phyloP scores from a whole-genome alignment of 30 jellyfish, hydroid and myxozoan species.

The Aurelia sp. region DNA sequence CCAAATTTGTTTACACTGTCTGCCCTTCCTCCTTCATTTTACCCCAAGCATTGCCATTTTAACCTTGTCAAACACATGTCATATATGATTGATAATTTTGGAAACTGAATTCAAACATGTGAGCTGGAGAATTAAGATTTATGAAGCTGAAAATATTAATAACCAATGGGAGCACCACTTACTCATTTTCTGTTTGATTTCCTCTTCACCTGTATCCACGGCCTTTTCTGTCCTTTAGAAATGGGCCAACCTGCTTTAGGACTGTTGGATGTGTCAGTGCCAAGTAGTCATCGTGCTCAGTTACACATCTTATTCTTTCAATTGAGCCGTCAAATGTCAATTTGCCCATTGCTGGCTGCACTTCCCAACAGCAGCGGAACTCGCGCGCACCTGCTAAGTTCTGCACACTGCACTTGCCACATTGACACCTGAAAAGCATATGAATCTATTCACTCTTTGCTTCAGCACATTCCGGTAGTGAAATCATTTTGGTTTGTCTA shows the following conservation, averaged over 20 bases:
- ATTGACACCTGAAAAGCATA: slow-evolving; percentile 16
- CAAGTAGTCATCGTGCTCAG: slow-evolving; percentile 29
- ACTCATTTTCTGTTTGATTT: slow-evolving; percentile 21
- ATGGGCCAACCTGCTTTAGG: slow-evolving; percentile 29
- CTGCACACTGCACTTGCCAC: slow-evolving; percentile 12
- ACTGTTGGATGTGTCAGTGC: slow-evolving; percentile 19
- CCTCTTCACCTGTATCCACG: slow-evolving; percentile 2
- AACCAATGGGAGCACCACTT: slow-evolving; percentile 10
- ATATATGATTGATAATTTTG: no score
- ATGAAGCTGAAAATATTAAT: no score
- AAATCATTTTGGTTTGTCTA: no score
- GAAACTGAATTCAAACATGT: no score
- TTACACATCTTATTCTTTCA: slow-evolving; percentile 16
- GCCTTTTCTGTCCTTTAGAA: slow-evolving; percentile 31
- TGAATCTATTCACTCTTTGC: no score
- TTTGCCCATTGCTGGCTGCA: slow-evolving; percentile 33
- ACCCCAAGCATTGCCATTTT: no score
- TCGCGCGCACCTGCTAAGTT: slow-evolving; percentile 25
- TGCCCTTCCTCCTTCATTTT: no score
- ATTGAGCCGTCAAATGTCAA: slow-evolving; percentile 20
- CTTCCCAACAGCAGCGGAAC: slow-evolving; percentile 41
- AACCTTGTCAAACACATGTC: no score
- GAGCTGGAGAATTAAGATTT: no score
- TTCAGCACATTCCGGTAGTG: no score
- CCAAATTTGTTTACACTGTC: no score